Evolutionary conservation across 2,113 vertebrate genomes (phyloP).

Genomic region (Myrmecophaga tridactyla): DNA sequence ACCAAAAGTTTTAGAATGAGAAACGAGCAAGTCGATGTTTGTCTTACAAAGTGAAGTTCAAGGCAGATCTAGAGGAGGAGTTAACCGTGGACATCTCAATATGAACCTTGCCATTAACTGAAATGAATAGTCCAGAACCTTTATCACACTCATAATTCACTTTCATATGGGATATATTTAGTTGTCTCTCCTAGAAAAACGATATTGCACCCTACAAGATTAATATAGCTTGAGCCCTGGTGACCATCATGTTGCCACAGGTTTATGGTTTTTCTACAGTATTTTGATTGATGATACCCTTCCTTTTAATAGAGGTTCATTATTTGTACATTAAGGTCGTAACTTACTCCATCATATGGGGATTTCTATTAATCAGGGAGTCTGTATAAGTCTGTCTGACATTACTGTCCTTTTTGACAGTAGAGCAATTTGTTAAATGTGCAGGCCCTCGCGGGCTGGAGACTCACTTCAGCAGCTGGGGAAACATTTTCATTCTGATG

Average conservation of each 20-base stretch:
- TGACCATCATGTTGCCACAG: slow-evolving; percentile 61
- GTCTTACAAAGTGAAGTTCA: background rate
- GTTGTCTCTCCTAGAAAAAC: slow-evolving; percentile 48
- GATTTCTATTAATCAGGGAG: slow-evolving; percentile 50
- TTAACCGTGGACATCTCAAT: background rate
- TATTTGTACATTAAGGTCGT: slow-evolving; percentile 72
- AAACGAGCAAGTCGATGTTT: background rate
- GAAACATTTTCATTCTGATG: slow-evolving; percentile 37
- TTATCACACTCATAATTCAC: slow-evolving; percentile 50
- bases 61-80: background rate
- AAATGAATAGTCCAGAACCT: slow-evolving; percentile 32
- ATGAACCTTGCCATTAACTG: slow-evolving; percentile 42
- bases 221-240: slow-evolving; percentile 46
- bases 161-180: slow-evolving; percentile 37
- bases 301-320: slow-evolving; percentile 71
- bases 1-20: background rate
- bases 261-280: slow-evolving; percentile 61
- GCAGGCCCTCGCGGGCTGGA: background rate
- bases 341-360: slow-evolving; percentile 60
- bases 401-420: slow-evolving; percentile 25
- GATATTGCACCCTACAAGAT: slow-evolving; percentile 37
- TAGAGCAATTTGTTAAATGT: slow-evolving; percentile 2
- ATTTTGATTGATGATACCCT: slow-evolving; percentile 64
- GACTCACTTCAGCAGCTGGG: background rate
- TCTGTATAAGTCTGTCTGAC: background rate